A percentile compares a stretch with the other conserved stretches of the same genome.
Evolutionary conservation across 2,888 invertebrate genomes (phyloP).

Genomic region (Eristalis arbustorum): DNA sequence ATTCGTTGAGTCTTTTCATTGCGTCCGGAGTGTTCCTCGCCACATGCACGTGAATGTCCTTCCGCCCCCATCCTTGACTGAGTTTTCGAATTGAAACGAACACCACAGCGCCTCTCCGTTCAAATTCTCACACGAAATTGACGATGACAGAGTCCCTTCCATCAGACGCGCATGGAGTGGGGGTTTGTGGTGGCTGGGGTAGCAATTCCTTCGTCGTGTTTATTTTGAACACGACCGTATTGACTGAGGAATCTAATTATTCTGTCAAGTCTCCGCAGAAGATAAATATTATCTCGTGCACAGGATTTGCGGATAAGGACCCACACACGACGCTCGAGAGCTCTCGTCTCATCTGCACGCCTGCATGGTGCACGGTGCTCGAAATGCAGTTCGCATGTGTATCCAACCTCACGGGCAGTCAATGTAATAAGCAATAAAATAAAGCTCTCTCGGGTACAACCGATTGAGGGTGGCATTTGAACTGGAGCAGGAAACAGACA

Average conservation of each 20-base stretch:
- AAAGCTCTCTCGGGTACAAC: conserved; percentile 15
- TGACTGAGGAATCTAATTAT: conserved; percentile 44
- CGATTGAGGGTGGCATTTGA: conserved; percentile 20
- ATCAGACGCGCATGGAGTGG: neutral
- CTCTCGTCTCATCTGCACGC: neutral
- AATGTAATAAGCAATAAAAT: conserved; percentile 38
- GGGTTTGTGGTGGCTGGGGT: neutral
- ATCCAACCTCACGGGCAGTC: neutral
- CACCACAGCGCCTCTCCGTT: neutral
- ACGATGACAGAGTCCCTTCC: conserved; percentile 1
- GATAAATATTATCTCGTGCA: conserved; percentile 29
- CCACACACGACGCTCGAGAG: neutral
- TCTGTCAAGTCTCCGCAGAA: conserved; percentile 6
- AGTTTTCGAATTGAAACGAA: conserved; percentile 16
- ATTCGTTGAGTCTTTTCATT: conserved; percentile 31
- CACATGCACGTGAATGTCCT: neutral
- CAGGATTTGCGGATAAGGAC: neutral
- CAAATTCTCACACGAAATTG: neutral
- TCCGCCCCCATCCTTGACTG: neutral
- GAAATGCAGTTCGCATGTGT: neutral
- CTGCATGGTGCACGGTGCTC: neutral
- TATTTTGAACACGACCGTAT: conserved; percentile 18
- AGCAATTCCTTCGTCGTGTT: conserved; percentile 19
- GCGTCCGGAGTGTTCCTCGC: neutral
- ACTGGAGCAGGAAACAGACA: neutral